Base-by-base conservation (phyloP, 92 coral and sea anemone species). In the Desmophyllum pertusum region DNA sequence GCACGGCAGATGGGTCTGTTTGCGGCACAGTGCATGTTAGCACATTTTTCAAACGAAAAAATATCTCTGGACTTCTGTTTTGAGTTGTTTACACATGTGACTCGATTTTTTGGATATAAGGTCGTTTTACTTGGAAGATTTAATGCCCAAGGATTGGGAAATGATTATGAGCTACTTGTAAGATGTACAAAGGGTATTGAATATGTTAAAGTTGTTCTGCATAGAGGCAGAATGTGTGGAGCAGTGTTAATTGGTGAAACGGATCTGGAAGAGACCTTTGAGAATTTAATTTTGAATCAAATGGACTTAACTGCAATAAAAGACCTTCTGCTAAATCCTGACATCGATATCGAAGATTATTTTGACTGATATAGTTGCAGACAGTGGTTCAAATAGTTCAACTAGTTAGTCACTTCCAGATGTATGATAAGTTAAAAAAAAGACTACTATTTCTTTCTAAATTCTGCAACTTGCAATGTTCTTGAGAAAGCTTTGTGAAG, bases 201-300 rank as follows among this genome's bases (percentile, higher is more conserved):
- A 64, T 96, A 94, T 81, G 86, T 96, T 10, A 96, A 96, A 84
- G 95, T 94, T 70, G 92, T 96, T 75, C 85, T 96, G 48, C 94
- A 87, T 61, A 78, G 87, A 61, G 98, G 97, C 27, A 88, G 83
- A 81, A 91, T 97, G 93, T 79, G 85, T 59, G 99, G 99, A 15
- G 98, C 99, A 35, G 88, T 95, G 17, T 78, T 97, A 52, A 94
- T 97, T 83, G 99, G 99, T 11, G 99, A 97, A 45, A 94, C 98
- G 9, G 99, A 94, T 77, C 87, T 97, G 25, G 99, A 97, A 73
- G 99, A 97, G 76, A 97, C 99, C 6, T 93, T 97, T 88, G 99
- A 97, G 51, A 97, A 97, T 50, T 91, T 97, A 77, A 97, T 97
- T 76, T 76, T 97, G 50, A 97, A 94, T 84, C 95, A 97, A 88